Percentiles rank a stretch among this genome's conserved stretches.
Conservation (phyloP, 2,888 invertebrate genomes). For the Aleiodes testaceus region DNA sequence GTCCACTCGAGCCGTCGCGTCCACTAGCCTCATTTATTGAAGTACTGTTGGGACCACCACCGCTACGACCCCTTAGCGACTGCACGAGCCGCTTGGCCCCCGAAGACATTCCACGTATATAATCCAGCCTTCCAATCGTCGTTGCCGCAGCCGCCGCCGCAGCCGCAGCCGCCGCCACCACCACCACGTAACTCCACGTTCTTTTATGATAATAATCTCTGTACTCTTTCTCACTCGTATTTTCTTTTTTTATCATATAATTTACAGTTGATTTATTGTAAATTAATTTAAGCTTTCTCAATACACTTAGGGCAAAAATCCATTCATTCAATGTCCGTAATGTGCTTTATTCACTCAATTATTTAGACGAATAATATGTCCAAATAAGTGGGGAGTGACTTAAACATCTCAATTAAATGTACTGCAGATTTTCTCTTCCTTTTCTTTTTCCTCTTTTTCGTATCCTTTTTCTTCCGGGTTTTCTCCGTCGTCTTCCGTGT, state of each 20-base stretch:
- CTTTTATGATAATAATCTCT: not conserved
- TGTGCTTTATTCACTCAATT: constrained; percentile 1
- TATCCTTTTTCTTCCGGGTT: constrained; percentile 43
- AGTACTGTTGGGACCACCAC: constrained; percentile 55
- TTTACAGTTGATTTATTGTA: constrained; percentile 5
- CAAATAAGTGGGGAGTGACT: not conserved
- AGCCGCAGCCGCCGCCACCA: constrained; percentile 45
- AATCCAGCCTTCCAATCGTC: constrained; percentile 69
- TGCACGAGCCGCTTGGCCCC: constrained; percentile 73
- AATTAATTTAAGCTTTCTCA: constrained; percentile 13
- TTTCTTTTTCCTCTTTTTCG: constrained; percentile 38
- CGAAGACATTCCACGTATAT: constrained; percentile 72
- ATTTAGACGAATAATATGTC: constrained; percentile 29
- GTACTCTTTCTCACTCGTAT: not conserved
- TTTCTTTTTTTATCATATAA: not conserved
- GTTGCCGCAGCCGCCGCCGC: constrained; percentile 49
- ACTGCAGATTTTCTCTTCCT: not conserved
- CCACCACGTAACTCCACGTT: constrained; percentile 45
- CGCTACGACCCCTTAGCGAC: constrained; percentile 71
- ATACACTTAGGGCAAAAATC: constrained; percentile 31
- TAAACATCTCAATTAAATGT: not conserved
- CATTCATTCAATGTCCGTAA: constrained; percentile 40
- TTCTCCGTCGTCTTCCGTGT: constrained; percentile 35
- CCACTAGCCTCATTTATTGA: constrained; percentile 61
- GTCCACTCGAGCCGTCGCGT: constrained; percentile 59